These are phyloP conservation scores for Scaptomyza parva DNA, from an alignment of 2,888 invertebrate species.

Conservation along the genomic window DNA sequence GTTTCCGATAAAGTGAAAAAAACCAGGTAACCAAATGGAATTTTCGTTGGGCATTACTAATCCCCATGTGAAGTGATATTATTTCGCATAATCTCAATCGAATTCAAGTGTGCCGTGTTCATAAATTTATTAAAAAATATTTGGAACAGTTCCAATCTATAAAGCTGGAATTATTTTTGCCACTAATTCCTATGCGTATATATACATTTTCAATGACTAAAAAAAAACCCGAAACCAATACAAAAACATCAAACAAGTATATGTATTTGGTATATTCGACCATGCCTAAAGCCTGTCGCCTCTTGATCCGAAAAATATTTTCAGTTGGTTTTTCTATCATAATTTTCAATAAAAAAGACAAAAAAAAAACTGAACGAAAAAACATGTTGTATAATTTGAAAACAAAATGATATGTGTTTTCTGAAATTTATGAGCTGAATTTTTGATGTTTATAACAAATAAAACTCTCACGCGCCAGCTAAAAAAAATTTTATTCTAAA, in stretches of 20 bases:
- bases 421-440: constrained; percentile 63
- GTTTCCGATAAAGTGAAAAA: constrained; percentile 12
- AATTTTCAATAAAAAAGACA: constrained; percentile 7
- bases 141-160: constrained; percentile 71
- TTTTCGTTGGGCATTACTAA: background rate
- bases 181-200: constrained; percentile 30
- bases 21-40: constrained; percentile 43
- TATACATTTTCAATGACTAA: constrained; percentile 9
- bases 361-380: constrained; percentile 17
- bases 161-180: constrained; percentile 63
- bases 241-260: constrained; percentile 50
- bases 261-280: constrained; percentile 29
- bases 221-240: constrained; percentile 24
- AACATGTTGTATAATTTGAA: constrained; percentile 60
- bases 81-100: constrained; percentile 47
- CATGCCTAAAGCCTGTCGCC: constrained; percentile 35
- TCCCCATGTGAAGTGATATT: constrained; percentile 24
- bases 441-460: constrained; percentile 50
- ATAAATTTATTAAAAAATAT: constrained; percentile 50
- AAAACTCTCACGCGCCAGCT: constrained; percentile 62
- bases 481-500: constrained; percentile 26
- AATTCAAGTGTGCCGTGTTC: constrained; percentile 68
- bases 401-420: constrained; percentile 71
- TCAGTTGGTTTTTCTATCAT: constrained; percentile 28
- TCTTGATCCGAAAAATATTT: constrained; percentile 29